Conservation (phyloP, 2,797 vertebrate genomes). For the Euthynnus affinis region DNA sequence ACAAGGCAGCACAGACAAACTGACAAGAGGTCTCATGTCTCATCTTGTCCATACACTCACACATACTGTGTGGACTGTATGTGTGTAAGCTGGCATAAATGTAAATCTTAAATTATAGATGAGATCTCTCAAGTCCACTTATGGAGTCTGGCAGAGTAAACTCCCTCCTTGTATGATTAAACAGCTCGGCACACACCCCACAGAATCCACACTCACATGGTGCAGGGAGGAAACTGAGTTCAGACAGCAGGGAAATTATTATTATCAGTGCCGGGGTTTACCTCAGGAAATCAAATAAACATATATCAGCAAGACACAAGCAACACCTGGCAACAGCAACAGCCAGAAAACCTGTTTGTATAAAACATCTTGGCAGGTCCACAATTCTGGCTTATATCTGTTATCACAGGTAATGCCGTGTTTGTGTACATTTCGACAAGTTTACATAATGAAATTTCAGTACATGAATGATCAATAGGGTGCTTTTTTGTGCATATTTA, state of each 20-base stretch:
- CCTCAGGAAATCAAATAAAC: constrained; percentile 74
- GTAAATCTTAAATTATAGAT: constrained; percentile 64
- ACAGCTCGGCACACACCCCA: constrained; percentile 49
- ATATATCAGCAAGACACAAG: constrained; percentile 59
- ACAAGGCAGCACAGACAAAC: constrained; percentile 3
- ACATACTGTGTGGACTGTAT: neutral
- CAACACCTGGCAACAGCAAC: constrained; percentile 56
- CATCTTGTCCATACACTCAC: constrained; percentile 38
- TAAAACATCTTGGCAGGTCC: neutral
- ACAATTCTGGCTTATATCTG: no score
- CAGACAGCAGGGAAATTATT: constrained; percentile 69
- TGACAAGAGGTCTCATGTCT: constrained; percentile 38
- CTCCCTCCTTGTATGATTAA: constrained; percentile 51
- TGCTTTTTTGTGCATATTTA: neutral
- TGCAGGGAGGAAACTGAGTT: constrained; percentile 53
- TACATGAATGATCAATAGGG: no score
- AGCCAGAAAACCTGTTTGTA: neutral
- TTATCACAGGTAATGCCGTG: no score
- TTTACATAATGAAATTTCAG: no score
- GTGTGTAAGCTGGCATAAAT: constrained; percentile 35
- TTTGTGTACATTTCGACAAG: no score
- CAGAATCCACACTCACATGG: constrained; percentile 41
- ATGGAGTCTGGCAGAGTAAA: constrained; percentile 59
- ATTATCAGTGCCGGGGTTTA: constrained; percentile 62
- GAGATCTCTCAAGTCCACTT: constrained; percentile 37